Evolutionary conservation across 2,113 vertebrate genomes (phyloP).

Genomic region (Struthio camelus): DNA sequence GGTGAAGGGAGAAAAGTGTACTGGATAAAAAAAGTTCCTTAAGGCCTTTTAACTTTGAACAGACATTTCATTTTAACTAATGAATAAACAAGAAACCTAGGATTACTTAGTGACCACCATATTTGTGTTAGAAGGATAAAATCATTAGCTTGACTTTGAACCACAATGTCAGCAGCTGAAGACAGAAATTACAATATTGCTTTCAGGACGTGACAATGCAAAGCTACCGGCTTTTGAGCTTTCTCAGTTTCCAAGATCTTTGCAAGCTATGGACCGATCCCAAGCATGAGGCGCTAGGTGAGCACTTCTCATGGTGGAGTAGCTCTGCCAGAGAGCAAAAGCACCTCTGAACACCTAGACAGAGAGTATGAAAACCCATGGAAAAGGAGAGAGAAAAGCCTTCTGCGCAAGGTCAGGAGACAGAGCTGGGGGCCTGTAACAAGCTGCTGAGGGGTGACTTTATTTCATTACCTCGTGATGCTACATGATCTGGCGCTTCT

Average conservation of each 20-base stretch:
- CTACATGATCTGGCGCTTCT: background rate
- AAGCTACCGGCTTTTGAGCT: background rate
- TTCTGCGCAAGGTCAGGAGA: background rate
- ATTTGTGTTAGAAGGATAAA: background rate
- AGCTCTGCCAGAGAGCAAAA: background rate
- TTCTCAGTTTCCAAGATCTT: background rate
- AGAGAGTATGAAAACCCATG: background rate
- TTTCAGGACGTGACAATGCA: background rate
- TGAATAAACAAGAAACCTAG: background rate
- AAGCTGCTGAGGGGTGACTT: too few species aligned
- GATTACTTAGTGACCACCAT: background rate
- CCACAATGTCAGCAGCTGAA: background rate
- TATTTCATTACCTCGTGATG: background rate
- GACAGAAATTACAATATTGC: background rate
- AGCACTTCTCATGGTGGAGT: background rate
- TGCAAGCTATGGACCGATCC: background rate
- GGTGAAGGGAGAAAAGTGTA: background rate
- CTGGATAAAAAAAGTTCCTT: background rate
- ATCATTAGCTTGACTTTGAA: background rate
- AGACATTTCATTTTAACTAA: background rate
- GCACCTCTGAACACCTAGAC: background rate
- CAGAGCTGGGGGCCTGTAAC: background rate
- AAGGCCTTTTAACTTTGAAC: background rate
- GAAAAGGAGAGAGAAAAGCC: background rate
- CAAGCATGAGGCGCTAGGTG: background rate